These are phyloP conservation scores for Lepeophtheirus nordmannii DNA, from an alignment of 2,888 invertebrate genomes.

Conservation along the genomic window DNA sequence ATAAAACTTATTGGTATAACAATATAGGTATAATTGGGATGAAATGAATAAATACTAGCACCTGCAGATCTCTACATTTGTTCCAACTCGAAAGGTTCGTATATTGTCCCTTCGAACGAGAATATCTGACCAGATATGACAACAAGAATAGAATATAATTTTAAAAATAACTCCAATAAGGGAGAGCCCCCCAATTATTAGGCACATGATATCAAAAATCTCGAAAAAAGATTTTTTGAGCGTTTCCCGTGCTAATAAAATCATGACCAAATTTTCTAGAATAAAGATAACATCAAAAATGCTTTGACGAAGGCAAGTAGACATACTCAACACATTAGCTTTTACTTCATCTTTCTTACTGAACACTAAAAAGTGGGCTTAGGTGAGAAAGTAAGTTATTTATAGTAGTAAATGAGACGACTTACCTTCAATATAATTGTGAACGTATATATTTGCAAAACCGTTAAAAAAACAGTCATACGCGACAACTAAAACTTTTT, in stretches of 20 bases:
- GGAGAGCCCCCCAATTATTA: neutral
- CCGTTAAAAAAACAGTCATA: conserved; percentile 18
- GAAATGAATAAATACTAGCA: no score
- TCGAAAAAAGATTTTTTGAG: neutral
- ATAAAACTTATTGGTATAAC: no score
- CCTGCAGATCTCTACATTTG: neutral
- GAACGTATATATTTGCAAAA: conserved; percentile 16
- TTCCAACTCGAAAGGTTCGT: neutral
- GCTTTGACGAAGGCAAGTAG: conserved; percentile 8
- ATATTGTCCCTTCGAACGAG: neutral
- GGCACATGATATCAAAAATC: neutral
- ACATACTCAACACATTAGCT: no score
- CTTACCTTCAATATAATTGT: conserved; percentile 15
- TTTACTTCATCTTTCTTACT: neutral
- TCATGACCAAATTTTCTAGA: conserved; percentile 6
- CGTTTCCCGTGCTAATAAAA: neutral
- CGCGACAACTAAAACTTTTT: neutral
- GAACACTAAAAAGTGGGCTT: neutral
- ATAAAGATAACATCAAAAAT: conserved; percentile 8
- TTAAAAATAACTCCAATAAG: neutral
- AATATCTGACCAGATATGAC: conserved; percentile 13
- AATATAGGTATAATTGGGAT: no score
- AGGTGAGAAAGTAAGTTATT: neutral
- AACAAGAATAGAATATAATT: conserved; percentile 14
- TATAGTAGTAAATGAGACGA: neutral